These are phyloP conservation scores for Pseudachorutes palmiensis DNA, from an alignment of 1,140 invertebrate species.

Conservation along the genomic window DNA sequence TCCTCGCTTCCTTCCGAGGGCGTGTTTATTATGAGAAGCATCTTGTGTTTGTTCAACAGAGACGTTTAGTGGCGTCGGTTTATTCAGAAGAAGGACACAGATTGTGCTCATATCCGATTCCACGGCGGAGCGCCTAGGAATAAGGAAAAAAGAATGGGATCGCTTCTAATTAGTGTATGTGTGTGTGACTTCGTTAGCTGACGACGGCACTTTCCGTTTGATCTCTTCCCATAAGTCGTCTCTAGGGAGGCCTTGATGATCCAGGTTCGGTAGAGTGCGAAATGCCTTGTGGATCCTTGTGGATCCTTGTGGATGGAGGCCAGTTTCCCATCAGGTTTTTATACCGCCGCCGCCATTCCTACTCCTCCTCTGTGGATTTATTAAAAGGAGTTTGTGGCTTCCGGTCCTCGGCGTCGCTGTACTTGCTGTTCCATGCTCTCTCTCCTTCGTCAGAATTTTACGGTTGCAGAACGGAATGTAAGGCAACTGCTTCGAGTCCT, in stretches of 20 bases:
- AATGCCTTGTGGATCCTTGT: neutral
- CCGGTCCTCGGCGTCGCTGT: constrained; percentile 26
- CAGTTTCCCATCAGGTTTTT: neutral
- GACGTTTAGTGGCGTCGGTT: constrained; percentile 23
- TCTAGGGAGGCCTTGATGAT: too few relatives aligned
- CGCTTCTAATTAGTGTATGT: constrained; percentile 32
- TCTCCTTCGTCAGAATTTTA: too few relatives aligned
- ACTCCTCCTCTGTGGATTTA: too few relatives aligned
- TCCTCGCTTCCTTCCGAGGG: too few relatives aligned
- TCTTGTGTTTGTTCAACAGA: constrained; percentile 16
- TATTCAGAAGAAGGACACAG: neutral
- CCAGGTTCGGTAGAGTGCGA: neutral
- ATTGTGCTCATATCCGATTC: constrained; percentile 4
- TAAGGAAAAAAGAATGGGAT: neutral
- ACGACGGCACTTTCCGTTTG: constrained; percentile 32
- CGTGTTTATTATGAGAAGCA: constrained; percentile 17
- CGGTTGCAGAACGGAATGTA: constrained; percentile 29
- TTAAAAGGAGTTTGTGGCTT: constrained; percentile 29
- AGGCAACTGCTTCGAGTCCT: neutral
- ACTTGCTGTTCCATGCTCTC: too few relatives aligned
- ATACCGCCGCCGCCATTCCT: neutral
- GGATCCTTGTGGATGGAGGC: neutral
- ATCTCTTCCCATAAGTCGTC: constrained; percentile 18
- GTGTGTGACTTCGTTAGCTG: constrained; percentile 18
- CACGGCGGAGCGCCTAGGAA: neutral